A percentile compares a stretch with the other conserved stretches of the same genome.
Conservation (phyloP, 2,888 invertebrate genomes). For the Pedicia rivosa region DNA sequence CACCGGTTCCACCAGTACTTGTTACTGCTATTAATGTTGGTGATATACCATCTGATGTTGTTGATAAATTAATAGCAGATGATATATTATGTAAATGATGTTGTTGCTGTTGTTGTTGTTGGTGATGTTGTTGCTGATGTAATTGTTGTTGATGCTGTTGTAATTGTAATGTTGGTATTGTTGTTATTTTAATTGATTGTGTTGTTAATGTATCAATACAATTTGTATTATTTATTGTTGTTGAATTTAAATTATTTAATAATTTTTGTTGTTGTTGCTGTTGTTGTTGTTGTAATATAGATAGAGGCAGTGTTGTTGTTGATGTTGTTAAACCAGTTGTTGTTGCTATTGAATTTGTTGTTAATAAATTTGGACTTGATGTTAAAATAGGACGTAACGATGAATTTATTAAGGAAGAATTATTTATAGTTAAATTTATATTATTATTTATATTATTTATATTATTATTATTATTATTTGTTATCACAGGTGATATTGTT, state of each 20-base stretch:
- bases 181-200: too few relatives aligned
- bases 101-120: conserved; percentile 4
- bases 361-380: conserved; percentile 15
- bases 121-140: conserved; percentile 10
- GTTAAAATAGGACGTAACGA: conserved; percentile 5
- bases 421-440: too few relatives aligned
- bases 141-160: conserved; percentile 7
- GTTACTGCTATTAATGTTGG: conserved; percentile 5
- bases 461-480: conserved; percentile 13
- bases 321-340: conserved; percentile 28
- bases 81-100: conserved; percentile 2
- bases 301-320: conserved; percentile 26
- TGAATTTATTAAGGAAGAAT: conserved; percentile 1
- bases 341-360: conserved; percentile 19
- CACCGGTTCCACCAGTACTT: conserved; percentile 2
- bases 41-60: conserved; percentile 6
- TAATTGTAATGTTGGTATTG: too few relatives aligned
- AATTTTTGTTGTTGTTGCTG: too few relatives aligned
- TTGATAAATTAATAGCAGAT: conserved; percentile 8
- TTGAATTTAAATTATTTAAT: too few relatives aligned
- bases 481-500: conserved; percentile 30
- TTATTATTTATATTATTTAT: conserved; percentile 4
- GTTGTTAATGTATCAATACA: conserved; percentile 20
- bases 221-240: conserved; percentile 15
- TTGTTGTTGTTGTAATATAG: conserved; percentile 11